These are phyloP conservation scores for Indicator maculatus DNA, from an alignment of 2,113 vertebrate genomes.

Conservation along the genomic window DNA sequence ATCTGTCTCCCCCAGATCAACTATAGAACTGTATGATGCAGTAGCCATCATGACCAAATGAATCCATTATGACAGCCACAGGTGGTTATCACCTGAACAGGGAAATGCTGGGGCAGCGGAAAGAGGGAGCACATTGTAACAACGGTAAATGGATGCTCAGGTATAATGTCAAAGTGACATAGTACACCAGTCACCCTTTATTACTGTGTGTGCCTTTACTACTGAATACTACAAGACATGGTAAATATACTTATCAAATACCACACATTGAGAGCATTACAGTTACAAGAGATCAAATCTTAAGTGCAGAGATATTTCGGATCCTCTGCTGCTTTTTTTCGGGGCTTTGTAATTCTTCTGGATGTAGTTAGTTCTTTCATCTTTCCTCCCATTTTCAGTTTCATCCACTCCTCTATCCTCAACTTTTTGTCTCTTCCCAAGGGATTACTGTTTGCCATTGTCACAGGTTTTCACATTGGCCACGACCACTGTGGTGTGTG, in stretches of 20 bases:
- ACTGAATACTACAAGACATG: fast-evolving
- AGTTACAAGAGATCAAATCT: neutral
- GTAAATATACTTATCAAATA: neutral
- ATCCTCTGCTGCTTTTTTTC: neutral
- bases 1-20: too few species aligned
- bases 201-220: neutral
- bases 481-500: too few species aligned
- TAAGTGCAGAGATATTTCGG: neutral
- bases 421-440: neutral
- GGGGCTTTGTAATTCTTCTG: neutral
- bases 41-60: neutral
- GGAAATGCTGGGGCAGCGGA: too few species aligned
- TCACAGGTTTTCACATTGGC: neutral
- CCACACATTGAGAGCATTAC: neutral
- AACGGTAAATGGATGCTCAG: too few species aligned
- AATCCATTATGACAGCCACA: neutral
- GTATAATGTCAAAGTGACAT: neutral
- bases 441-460: fast-evolving
- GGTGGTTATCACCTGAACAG: neutral
- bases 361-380: neutral
- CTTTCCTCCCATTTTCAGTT: neutral
- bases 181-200: neutral
- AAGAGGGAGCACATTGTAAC: neutral
- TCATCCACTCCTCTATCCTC: neutral
- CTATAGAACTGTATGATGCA: neutral